phyloP scores from a whole-genome alignment of 2,888 invertebrate genomes.

The Diplazon laetatorius region DNA sequence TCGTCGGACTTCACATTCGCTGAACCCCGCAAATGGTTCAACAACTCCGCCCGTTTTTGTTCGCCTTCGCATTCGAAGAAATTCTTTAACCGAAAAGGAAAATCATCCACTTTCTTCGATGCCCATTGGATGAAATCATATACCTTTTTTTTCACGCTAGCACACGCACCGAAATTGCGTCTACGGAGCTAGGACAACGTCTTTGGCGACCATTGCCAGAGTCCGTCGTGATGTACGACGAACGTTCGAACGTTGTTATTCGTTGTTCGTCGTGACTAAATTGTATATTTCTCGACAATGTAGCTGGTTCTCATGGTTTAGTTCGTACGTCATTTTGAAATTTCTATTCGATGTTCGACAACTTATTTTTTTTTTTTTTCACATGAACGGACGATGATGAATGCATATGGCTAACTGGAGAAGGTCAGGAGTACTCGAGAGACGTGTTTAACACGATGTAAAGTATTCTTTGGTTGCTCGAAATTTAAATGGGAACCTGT shows the following conservation, averaged over 20 bases:
- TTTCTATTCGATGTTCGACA: conserved; percentile 48
- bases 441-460: conserved; percentile 36
- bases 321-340: conserved; percentile 31
- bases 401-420: conserved; percentile 43
- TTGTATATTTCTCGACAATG: conserved; percentile 43
- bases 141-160: conserved; percentile 28
- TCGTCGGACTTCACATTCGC: conserved; percentile 44
- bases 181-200: conserved; percentile 53
- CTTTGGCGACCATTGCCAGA: conserved; percentile 24
- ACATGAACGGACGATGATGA: conserved; percentile 20
- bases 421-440: conserved; percentile 25
- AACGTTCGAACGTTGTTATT: conserved; percentile 15
- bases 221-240: conserved; percentile 36
- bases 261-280: conserved; percentile 41
- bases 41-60: conserved; percentile 48
- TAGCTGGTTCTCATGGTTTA: conserved; percentile 22
- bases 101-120: conserved; percentile 65
- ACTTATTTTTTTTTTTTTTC: too few relatives aligned
- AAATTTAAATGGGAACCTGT: conserved; percentile 55
- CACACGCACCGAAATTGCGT: conserved; percentile 14
- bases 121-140: conserved; percentile 52
- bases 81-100: conserved; percentile 64
- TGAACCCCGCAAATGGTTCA: conserved; percentile 8
- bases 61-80: conserved; percentile 55
- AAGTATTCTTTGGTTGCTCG: conserved; percentile 43